phyloP scores from a whole-genome alignment of 2,113 vertebrate species.

The Caracal caracal region DNA sequence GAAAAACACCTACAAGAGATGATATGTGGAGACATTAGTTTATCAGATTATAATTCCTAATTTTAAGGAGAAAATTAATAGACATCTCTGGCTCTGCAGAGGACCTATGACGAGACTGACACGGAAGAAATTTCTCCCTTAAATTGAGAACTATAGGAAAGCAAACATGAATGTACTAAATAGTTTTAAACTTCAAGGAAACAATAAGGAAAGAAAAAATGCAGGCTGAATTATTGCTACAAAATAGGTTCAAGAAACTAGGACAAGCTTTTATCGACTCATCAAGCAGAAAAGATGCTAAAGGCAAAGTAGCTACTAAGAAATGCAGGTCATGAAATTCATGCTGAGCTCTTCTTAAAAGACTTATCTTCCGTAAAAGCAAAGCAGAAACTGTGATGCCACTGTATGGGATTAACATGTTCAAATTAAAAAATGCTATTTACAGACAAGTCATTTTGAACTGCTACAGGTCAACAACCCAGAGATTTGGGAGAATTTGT shows the following conservation, averaged over 20 bases:
- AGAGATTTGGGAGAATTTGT: not conserved
- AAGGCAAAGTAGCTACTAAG: conserved; percentile 69
- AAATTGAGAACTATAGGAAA: conserved; percentile 45
- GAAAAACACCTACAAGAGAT: not conserved
- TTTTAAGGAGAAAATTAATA: conserved; percentile 43
- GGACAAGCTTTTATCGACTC: conserved; percentile 75
- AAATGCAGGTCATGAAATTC: conserved; percentile 76
- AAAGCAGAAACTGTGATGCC: conserved; percentile 46
- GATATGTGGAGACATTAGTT: not conserved
- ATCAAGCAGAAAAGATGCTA: conserved; percentile 77
- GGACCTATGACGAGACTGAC: not conserved
- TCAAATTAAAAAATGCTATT: conserved; percentile 60
- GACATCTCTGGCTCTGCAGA: not conserved
- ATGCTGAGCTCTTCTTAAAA: conserved; percentile 57
- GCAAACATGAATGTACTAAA: conserved; percentile 2
- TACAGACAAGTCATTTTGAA: conserved; percentile 44
- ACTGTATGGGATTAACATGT: conserved; percentile 32
- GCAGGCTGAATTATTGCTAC: conserved; percentile 62
- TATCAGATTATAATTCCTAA: conserved; percentile 22
- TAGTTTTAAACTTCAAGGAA: conserved; percentile 60
- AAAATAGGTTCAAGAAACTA: conserved; percentile 76
- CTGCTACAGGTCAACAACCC: not conserved
- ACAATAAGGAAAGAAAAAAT: conserved; percentile 52
- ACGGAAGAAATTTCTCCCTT: not conserved
- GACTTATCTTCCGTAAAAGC: conserved; percentile 23